Evolutionary conservation across 2,113 vertebrate genomes (phyloP), one percentile per base, ranked within the genome.

Genomic region (Rallus limicola): DNA sequence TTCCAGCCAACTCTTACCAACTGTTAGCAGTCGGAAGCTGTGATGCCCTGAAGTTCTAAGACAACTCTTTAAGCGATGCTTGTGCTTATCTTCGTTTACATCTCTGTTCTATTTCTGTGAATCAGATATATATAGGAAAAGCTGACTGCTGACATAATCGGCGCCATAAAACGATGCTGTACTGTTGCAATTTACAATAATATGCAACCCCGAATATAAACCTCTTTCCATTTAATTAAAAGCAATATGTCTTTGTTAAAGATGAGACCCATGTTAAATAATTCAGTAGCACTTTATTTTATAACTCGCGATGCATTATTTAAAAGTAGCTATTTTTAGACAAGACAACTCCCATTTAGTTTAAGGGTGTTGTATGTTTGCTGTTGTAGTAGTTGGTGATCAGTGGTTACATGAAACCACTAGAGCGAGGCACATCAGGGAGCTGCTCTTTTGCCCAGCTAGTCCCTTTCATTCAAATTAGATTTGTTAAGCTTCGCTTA

Each of bases 261-360:
- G 96, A 97, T 97, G 97, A 98, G 96, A 97, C 84, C 95, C 85
- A 34, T 94, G 91, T 97, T 98, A 98, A 98, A 99, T 98, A 98
- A 98, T 99, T 98, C 97, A 98, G 97, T 90, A 97, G 97, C 80
- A 96, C 96, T 97, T 98, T 98, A 98, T 97, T 97, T 96, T 97
- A 92, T 94, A 96, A 97, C 97, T 97, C 96, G 77, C 8, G 33
- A 93, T 99, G 82, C 97, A 98, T 98, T 98, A 98, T 99, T 99
- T 98, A 98, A 94, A 95, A 90, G 91, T 87, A 87, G 84, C 96
- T 98, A 98, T 98, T 98, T 99, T 98, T 98, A 98, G 98, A 97
- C 82, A 83, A 83, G 95, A 86, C 92, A 96, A 88, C 97, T 96
- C 92, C 93, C 85, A 76, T 96, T 97, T 86, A 90, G 97, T 96